Conservation (phyloP, 1,140 invertebrate genomes). For the Ylistrum balloti region DNA sequence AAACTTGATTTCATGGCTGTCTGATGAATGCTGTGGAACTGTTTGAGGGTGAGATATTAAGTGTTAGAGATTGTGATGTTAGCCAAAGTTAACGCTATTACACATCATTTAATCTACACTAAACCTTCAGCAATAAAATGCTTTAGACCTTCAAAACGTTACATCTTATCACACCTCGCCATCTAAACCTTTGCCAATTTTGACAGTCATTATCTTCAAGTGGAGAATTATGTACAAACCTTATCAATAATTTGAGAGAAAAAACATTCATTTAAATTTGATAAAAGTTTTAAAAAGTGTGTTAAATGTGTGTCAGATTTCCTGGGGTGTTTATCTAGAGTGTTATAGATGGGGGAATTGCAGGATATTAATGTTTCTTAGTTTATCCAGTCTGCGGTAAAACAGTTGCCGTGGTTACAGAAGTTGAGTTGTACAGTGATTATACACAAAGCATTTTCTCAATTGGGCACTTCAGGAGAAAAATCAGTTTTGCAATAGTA, state of each 20-base stretch:
- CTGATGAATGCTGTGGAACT: neutral
- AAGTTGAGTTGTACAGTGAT: neutral
- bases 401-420: slow-evolving; percentile 15
- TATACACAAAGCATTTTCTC: neutral
- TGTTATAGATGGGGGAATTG: neutral
- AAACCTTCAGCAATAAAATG: slow-evolving; percentile 12
- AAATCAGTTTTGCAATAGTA: too few species aligned
- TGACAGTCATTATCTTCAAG: slow-evolving; percentile 27
- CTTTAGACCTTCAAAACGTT: neutral
- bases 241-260: slow-evolving; percentile 40
- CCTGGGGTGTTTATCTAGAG: neutral
- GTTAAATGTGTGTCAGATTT: neutral
- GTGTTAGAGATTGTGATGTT: slow-evolving; percentile 13
- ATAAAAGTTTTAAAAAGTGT: slow-evolving; percentile 33
- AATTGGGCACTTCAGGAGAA: neutral
- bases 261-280: neutral
- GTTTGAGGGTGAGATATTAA: neutral
- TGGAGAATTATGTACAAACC: slow-evolving; percentile 6
- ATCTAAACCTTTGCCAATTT: slow-evolving; percentile 16
- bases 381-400: neutral
- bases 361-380: neutral
- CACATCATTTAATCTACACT: neutral
- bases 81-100: slow-evolving; percentile 1
- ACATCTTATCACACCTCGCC: neutral
- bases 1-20: neutral